phyloP scores from a whole-genome alignment of 1,140 invertebrate genomes.

The Nasonia vitripennis region DNA sequence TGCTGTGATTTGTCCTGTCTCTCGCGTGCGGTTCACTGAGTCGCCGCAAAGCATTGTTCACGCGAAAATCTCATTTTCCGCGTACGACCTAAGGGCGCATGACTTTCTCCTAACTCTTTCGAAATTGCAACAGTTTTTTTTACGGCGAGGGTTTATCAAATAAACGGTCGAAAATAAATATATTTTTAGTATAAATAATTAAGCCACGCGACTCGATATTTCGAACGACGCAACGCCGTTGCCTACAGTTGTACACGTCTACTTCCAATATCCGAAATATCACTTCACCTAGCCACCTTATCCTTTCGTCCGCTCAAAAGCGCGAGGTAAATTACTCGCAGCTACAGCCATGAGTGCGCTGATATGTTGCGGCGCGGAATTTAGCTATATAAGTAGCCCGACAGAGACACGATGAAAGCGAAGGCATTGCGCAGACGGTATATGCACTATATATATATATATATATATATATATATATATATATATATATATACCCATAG shows the following conservation, averaged over 20 bases:
- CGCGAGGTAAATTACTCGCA: neutral
- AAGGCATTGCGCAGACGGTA: neutral
- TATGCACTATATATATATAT: no score
- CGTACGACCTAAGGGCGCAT: neutral
- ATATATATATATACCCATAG: no score
- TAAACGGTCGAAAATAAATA: no score
- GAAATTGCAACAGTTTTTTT: neutral
- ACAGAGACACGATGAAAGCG: neutral
- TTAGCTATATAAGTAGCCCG: neutral
- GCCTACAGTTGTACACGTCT: neutral
- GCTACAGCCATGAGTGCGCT: neutral
- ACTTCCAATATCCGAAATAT: neutral
- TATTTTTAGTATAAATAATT: no score
- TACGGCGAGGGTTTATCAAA: neutral
- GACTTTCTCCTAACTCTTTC: neutral
- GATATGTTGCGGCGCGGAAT: neutral
- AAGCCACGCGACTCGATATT: no score
- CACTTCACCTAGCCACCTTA: neutral
- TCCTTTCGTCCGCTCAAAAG: neutral
- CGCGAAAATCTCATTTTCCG: conserved; percentile 63
- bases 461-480: no score
- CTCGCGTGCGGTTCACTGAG: conserved; percentile 36
- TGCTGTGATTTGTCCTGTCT: conserved; percentile 27
- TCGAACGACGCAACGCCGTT: no score
- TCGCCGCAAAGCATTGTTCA: conserved; percentile 58